Conservation (phyloP, 2,113 vertebrate genomes). For the Neotragus pygmaeus region DNA sequence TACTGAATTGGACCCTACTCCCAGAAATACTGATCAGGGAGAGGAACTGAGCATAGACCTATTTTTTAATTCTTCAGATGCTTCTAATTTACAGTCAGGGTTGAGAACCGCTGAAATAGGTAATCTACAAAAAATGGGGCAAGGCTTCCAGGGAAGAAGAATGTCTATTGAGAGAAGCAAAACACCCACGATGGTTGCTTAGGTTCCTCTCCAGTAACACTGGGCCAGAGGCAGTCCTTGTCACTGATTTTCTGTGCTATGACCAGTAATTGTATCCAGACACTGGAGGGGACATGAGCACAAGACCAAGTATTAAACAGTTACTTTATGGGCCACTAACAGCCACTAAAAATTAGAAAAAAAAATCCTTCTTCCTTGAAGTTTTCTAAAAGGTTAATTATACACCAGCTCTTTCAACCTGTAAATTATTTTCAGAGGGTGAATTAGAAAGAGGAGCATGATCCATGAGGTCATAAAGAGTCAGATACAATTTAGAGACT, state of each 20-base stretch:
- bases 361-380: conserved; percentile 40
- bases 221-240: not conserved
- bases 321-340: conserved; percentile 50
- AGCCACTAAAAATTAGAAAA: not conserved
- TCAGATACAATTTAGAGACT: not conserved
- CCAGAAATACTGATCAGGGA: not conserved
- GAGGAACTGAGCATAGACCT: not conserved
- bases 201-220: not conserved
- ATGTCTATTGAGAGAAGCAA: not conserved
- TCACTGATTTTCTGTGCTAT: not conserved
- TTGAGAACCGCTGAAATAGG: not conserved
- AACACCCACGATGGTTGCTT: not conserved
- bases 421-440: conserved; percentile 61
- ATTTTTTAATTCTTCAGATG: not conserved
- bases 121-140: not conserved
- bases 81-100: not conserved
- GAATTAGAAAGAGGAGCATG: conserved; percentile 49
- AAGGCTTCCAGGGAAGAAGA: not conserved
- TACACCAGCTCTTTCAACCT: conserved; percentile 46
- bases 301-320: conserved; percentile 38
- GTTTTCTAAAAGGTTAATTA: conserved; percentile 70
- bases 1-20: not conserved
- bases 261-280: conserved; percentile 40
- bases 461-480: not conserved
- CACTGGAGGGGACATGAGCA: not conserved